Percentiles rank a stretch among this genome's conserved stretches.
Conservation (phyloP, 2,113 vertebrate species). For the Rattus norvegicus region GRCr8 NC_086022.1:41046501-41047000, state of each 20-base stretch:
- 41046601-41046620: slow-evolving; percentile 5
- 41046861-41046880: neutral
- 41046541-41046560: slow-evolving; percentile 31
- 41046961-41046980: neutral
- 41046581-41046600: neutral
- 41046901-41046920: neutral
- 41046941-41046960: neutral
- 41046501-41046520: neutral
- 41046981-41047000: neutral
- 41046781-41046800: neutral
- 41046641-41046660: neutral
- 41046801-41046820: neutral
- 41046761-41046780: slow-evolving; percentile 57
- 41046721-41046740: slow-evolving; percentile 48
- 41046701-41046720: slow-evolving; percentile 23
- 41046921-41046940: neutral
- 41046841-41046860: neutral
- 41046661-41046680: neutral
- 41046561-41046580: slow-evolving; percentile 9
- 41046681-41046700: slow-evolving; percentile 32
- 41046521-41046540: neutral
- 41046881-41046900: neutral
- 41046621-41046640: neutral
- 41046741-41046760: neutral
- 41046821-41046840: neutral